These are phyloP conservation scores for Rhingia rostrata DNA, from an alignment of 2,888 invertebrate genomes.

Conservation along the genomic window DNA sequence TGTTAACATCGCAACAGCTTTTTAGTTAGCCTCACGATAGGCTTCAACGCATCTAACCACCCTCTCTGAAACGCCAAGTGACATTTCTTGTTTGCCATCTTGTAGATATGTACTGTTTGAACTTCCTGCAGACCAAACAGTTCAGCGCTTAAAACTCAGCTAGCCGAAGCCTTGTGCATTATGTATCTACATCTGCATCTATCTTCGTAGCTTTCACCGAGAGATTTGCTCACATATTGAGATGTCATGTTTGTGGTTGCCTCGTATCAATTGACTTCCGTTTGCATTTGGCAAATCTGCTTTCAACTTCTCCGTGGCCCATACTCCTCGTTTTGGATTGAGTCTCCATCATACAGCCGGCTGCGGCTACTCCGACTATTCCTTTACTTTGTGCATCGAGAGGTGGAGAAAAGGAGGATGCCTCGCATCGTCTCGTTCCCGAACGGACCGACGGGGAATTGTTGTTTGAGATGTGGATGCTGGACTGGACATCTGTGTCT, in stretches of 20 bases:
- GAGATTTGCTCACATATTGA: constrained; percentile 63
- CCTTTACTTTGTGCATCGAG: constrained; percentile 36
- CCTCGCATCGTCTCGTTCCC: not conserved
- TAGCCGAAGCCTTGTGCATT: not conserved
- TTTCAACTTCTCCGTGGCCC: constrained; percentile 34
- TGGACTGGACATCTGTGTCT: constrained; percentile 31
- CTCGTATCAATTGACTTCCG: constrained; percentile 69
- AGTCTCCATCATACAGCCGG: constrained; percentile 21
- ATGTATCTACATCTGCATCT: constrained; percentile 8
- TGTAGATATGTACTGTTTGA: constrained; percentile 34
- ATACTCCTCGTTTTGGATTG: not conserved
- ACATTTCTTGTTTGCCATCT: constrained; percentile 37
- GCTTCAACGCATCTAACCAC: too few species aligned
- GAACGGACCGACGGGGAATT: constrained; percentile 28
- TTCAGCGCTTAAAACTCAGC: constrained; percentile 14
- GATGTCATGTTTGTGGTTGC: constrained; percentile 69
- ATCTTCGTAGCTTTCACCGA: constrained; percentile 57
- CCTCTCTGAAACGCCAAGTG: not conserved
- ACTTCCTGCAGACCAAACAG: constrained; percentile 14
- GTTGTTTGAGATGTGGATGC: constrained; percentile 44
- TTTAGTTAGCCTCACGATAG: too few species aligned
- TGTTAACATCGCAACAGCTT: too few species aligned
- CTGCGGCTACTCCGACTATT: constrained; percentile 23
- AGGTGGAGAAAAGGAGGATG: not conserved
- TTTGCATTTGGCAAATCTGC: constrained; percentile 69